Evolutionary conservation across 2,113 vertebrate species (phyloP), one percentile per base, ranked within the genome.

Genomic region (Boulengeromyrus knoepffleri): DNA sequence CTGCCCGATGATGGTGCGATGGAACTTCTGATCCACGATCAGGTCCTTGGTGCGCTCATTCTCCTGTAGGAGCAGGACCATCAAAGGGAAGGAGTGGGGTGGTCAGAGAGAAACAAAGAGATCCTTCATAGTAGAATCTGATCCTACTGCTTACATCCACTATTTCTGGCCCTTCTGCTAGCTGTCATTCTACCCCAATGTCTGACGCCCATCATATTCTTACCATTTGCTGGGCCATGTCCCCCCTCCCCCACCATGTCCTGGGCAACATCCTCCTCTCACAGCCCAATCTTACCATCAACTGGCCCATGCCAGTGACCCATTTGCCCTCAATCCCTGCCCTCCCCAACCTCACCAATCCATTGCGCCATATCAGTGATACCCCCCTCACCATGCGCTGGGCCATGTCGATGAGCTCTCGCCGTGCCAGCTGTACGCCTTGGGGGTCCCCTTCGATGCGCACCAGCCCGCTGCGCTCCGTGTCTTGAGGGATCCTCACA

Each of bases 1-100:
- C 92, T 97, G 96, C 0, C 96, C 96, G n/a, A 97, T 97, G 92
- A 97, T 96, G 89, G 95, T 96, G 15, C 96, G 96, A 90, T 97
- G 96, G 90, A 96, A 96, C 90, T 93, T 96, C 93, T 97, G 96
- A 90, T 97, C 96, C 49, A 97, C 96, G 0, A 96, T 96, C 93
- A 97, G 91, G 90, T 97, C 96, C 95, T 96, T 97, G 90, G 96
- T 97, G 89, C 96, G 95, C 89, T 97, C 96, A 2, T 97, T 97
- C 92, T 97, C 96, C 96, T 97, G 50, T 89, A 2, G 77, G 84
- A 87, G 2, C 1, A 47, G 15, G 10, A 6, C 7, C 15, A 45
- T 62, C 8, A 77, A 27, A 15, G 90, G 1, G 53, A 56, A 56
- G 5, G 19, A 21, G 53, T 7, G 85, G 58, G 3, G 1, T 21